Evolutionary conservation across 2,113 vertebrate genomes (phyloP).

Genomic region (Colaptes auratus): DNA sequence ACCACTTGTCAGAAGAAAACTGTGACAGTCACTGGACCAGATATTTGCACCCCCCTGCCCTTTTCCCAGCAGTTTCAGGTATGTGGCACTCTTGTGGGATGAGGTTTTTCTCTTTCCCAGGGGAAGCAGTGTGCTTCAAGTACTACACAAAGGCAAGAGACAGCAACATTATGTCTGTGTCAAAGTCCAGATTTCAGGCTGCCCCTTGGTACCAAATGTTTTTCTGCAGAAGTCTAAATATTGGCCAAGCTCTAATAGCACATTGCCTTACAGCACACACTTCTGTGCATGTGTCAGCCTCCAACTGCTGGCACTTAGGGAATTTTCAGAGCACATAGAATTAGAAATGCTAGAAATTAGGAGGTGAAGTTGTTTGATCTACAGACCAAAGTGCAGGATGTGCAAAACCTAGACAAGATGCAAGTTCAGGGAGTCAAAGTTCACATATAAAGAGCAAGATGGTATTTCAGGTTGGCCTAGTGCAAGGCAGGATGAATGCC

Average conservation of each 20-base stretch:
- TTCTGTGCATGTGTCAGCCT: accelerated
- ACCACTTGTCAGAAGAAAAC: neutral
- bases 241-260: neutral
- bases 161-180: neutral
- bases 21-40: accelerated
- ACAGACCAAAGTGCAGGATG: neutral
- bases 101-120: neutral
- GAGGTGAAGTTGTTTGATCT: neutral
- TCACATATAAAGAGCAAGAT: neutral
- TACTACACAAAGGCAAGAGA: neutral
- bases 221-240: neutral
- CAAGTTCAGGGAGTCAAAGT: neutral
- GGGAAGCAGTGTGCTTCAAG: neutral
- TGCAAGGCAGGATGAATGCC: neutral
- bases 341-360: neutral
- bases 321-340: neutral
- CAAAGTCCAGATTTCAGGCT: neutral
- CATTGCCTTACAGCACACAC: accelerated
- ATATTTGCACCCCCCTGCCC: neutral
- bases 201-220: neutral
- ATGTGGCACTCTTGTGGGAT: neutral
- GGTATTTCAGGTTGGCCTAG: neutral
- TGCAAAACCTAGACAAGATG: neutral
- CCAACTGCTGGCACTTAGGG: neutral
- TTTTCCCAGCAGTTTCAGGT: neutral